Evolutionary conservation across 1,140 invertebrate species (phyloP).

Genomic region (Eriocheir sinensis): DNA sequence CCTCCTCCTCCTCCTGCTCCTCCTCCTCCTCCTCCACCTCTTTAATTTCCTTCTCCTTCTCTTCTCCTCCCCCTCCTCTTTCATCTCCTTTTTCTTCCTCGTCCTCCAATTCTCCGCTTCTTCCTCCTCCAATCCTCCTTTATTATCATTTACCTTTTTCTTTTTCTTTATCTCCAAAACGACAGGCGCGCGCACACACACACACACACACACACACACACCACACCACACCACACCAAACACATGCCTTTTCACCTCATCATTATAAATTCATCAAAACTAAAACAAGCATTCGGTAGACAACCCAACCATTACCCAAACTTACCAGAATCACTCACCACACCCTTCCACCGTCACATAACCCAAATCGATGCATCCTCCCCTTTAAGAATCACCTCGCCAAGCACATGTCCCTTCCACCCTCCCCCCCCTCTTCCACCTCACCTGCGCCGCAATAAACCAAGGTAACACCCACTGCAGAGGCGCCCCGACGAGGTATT

Average conservation of each 20-base stretch:
- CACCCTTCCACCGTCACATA: background rate
- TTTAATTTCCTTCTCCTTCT: too few relatives aligned
- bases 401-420: background rate
- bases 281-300: background rate
- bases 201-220: background rate
- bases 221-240: background rate
- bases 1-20: too few relatives aligned
- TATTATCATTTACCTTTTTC: too few relatives aligned
- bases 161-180: too few relatives aligned
- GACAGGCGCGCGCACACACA: background rate
- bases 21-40: too few relatives aligned
- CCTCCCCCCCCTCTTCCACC: too few relatives aligned
- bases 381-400: background rate
- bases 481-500: constrained; percentile 4
- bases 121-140: too few relatives aligned
- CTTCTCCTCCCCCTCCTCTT: too few relatives aligned
- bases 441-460: background rate
- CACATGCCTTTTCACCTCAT: background rate
- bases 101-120: too few relatives aligned
- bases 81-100: too few relatives aligned
- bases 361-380: background rate
- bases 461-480: background rate
- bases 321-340: background rate
- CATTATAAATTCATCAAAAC: too few relatives aligned
- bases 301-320: background rate